Evolutionary conservation across 2,888 invertebrate species (phyloP), one percentile per base, ranked within the genome.

Genomic region (Aporophyla nigra): DNA sequence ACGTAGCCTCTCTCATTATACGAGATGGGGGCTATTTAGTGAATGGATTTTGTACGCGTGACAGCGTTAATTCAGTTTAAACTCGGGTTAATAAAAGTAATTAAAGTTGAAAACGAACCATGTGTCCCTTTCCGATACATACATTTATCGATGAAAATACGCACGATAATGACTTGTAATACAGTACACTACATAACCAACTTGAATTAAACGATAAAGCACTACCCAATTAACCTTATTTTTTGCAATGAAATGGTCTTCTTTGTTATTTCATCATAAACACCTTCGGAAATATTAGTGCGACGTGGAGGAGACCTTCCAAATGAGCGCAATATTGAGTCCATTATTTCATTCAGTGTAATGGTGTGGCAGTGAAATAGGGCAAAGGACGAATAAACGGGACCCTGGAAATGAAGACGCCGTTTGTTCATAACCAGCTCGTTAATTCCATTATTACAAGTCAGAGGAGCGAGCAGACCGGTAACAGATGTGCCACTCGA

Each of bases 351-450:
- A 94, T 93, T 94, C 93, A 90, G 94, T 94, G 94, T 94, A 96
- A 95, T 95, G 94, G 94, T 93, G 94, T 94, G 95, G 93, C 95
- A 94, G 94, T 95, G 94, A 95, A 96, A 96, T 96, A 95, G 94
- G 93, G 94, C 91, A 93, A 92, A 95, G 95, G 91, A 92, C 91
- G 90, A 93, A 94, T 92, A 94, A 95, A 94, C 93, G 94, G 92
- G 91, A 92, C 93, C 93, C 93, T 96, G 95, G 93, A 95, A 96
- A 96, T 96, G 95, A 95, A 96, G 96, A 96, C 94, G 93, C 93
- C 95, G 95, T 96, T 96, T 95, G 96, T 96, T 96, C 96, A 96
- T 96, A 96, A 96, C 95, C 96, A 96, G 95, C 95, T 95, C 95
- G 96, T 96, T 96, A 96, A 96, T 96, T 96, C 95, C 93, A 95